phyloP scores from a whole-genome alignment of 2,888 invertebrate genomes.

The Pollenia angustigena region DNA sequence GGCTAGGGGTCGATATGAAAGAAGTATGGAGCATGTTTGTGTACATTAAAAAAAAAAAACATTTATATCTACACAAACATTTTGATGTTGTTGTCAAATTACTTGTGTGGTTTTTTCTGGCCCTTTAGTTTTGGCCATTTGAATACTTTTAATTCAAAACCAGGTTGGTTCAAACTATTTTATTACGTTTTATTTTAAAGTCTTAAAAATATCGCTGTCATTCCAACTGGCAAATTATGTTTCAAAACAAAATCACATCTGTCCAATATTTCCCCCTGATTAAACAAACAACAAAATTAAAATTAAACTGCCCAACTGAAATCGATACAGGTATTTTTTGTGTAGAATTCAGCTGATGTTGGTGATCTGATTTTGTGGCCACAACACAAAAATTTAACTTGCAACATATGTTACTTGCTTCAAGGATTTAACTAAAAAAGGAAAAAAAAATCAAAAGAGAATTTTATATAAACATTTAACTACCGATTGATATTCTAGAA shows the following conservation, averaged over 20 bases:
- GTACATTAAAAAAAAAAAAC: no score
- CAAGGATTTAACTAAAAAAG: constrained; percentile 38
- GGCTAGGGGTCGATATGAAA: no score
- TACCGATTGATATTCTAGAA: constrained; percentile 42
- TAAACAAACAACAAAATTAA: constrained; percentile 40
- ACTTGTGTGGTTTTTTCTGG: no score
- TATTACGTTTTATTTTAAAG: no score
- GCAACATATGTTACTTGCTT: constrained; percentile 61
- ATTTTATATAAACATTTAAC: constrained; percentile 18
- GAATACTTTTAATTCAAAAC: no score
- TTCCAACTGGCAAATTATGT: not conserved
- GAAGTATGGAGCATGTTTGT: no score
- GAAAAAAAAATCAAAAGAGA: not conserved
- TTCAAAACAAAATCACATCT: constrained; percentile 18
- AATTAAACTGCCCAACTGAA: constrained; percentile 28
- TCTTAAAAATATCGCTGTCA: not conserved
- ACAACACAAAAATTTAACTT: constrained; percentile 4
- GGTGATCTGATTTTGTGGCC: not conserved
- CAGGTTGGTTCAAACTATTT: no score
- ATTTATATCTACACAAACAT: no score
- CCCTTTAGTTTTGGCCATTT: no score
- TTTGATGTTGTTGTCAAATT: no score
- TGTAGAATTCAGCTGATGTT: not conserved
- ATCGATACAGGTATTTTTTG: constrained; percentile 30
- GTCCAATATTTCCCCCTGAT: constrained; percentile 40